Conservation (phyloP, 2,797 vertebrate genomes). For the Podargus strigoides region DNA sequence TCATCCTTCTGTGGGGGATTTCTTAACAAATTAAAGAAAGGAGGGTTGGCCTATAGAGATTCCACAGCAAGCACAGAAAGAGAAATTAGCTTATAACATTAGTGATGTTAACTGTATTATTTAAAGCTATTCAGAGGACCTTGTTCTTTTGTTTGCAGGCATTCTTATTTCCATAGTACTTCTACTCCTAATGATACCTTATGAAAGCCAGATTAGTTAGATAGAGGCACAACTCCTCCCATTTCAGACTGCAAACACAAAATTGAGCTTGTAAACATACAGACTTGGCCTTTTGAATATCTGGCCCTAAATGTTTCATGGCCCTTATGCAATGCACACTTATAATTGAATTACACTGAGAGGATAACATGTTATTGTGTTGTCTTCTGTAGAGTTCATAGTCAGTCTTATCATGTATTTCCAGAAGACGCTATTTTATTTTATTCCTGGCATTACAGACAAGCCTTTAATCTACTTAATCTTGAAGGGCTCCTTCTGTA, state of each 20-base stretch:
- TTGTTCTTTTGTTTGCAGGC: not conserved
- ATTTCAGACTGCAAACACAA: constrained; percentile 7
- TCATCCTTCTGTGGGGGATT: not conserved
- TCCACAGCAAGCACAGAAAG: not conserved
- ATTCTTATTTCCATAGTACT: not conserved
- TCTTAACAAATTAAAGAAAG: not conserved
- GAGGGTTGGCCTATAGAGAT: not conserved
- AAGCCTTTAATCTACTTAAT: constrained; percentile 40
- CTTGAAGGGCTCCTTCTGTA: not conserved
- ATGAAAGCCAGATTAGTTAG: not conserved
- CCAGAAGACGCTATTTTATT: constrained; percentile 2
- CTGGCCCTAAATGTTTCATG: not conserved
- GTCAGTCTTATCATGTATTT: constrained; percentile 49
- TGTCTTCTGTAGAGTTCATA: constrained; percentile 28
- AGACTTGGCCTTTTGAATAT: constrained; percentile 3
- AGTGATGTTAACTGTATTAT: not conserved
- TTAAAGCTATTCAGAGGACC: not conserved
- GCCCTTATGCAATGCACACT: not conserved
- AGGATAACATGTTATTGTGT: constrained; percentile 35
- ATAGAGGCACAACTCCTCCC: not conserved
- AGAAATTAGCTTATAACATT: constrained; percentile 11
- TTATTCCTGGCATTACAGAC: constrained; percentile 7
- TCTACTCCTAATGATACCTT: not conserved
- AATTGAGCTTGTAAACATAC: not conserved
- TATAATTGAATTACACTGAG: constrained; percentile 39